A percentile compares a stretch with the other conserved stretches of the same genome.
Conservation (phyloP, 2,888 invertebrate genomes). For the Troides oblongomaculatus region DNA sequence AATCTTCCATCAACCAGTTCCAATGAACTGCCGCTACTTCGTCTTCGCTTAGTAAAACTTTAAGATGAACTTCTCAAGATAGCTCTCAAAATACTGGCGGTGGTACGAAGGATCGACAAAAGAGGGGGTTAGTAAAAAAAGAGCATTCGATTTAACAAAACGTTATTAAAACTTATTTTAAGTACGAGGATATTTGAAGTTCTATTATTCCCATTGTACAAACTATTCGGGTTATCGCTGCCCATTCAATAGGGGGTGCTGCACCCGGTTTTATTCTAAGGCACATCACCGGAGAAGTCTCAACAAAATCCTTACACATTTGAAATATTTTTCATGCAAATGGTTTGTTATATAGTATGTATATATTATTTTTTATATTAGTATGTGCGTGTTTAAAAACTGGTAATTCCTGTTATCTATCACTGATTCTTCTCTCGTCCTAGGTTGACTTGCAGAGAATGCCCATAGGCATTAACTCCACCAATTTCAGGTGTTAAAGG, state of each 20-base stretch:
- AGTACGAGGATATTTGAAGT: constrained; percentile 54
- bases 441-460: too few relatives aligned
- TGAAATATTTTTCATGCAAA: neutral
- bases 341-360: too few relatives aligned
- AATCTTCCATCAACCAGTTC: constrained; percentile 41
- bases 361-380: too few relatives aligned
- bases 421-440: too few relatives aligned
- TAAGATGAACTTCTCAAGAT: constrained; percentile 18
- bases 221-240: constrained; percentile 46
- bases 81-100: constrained; percentile 44
- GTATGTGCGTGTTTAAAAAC: too few relatives aligned
- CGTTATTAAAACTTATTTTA: constrained; percentile 73
- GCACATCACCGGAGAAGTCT: neutral
- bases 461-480: too few relatives aligned
- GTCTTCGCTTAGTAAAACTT: constrained; percentile 21
- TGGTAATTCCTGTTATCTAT: too few relatives aligned
- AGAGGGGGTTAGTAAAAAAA: constrained; percentile 59
- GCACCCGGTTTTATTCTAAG: constrained; percentile 31
- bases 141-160: constrained; percentile 68
- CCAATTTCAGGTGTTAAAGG: too few relatives aligned
- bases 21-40: constrained; percentile 42
- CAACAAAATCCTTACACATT: neutral
- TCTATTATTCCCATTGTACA: constrained; percentile 45
- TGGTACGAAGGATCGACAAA: constrained; percentile 53
- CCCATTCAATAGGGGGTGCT: constrained; percentile 46